A percentile compares a stretch with the other conserved stretches of the same genome.
phyloP scores from a whole-genome alignment of 2,113 vertebrate species.

The Coryphaenoides rupestris region DNA sequence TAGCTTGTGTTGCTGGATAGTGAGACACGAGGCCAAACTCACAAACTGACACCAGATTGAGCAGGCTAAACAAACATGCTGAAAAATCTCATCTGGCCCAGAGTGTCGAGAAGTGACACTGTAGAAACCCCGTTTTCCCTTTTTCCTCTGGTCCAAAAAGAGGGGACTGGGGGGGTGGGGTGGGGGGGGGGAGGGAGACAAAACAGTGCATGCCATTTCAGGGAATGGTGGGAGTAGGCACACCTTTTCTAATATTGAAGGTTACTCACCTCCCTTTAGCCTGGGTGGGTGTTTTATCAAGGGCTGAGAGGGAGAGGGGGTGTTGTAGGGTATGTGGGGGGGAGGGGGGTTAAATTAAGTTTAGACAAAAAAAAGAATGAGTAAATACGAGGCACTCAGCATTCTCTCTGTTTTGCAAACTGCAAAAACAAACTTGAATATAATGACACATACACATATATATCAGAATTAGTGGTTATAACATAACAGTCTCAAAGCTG shows the following conservation, averaged over 20 bases:
- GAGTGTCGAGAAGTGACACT: slow-evolving; percentile 62
- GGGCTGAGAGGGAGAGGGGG: neutral
- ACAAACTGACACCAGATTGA: slow-evolving; percentile 74
- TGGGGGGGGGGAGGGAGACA: slow-evolving; percentile 35
- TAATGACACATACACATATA: slow-evolving; percentile 74
- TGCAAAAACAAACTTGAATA: slow-evolving; percentile 72
- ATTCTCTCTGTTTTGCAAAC: slow-evolving; percentile 77
- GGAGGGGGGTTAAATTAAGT: slow-evolving; percentile 34
- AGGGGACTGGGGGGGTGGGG: slow-evolving; percentile 21
- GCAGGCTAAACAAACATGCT: slow-evolving; percentile 81
- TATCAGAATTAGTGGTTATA: slow-evolving; percentile 75
- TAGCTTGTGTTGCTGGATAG: slow-evolving; percentile 67
- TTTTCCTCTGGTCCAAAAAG: slow-evolving; percentile 42
- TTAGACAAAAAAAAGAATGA: slow-evolving; percentile 46
- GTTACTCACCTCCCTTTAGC: slow-evolving; percentile 32
- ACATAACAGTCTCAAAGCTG: slow-evolving; percentile 78
- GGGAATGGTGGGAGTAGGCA: slow-evolving; percentile 13
- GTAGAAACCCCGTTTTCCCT: slow-evolving; percentile 47
- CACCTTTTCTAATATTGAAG: slow-evolving; percentile 27
- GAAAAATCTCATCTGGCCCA: slow-evolving; percentile 68
- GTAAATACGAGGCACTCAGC: slow-evolving; percentile 74
- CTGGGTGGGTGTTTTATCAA: slow-evolving; percentile 28
- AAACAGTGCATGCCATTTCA: slow-evolving; percentile 74
- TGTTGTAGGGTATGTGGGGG: neutral
- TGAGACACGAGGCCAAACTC: slow-evolving; percentile 65